Conservation (phyloP, 2,113 vertebrate genomes). For the Percopsis transmontana region DNA sequence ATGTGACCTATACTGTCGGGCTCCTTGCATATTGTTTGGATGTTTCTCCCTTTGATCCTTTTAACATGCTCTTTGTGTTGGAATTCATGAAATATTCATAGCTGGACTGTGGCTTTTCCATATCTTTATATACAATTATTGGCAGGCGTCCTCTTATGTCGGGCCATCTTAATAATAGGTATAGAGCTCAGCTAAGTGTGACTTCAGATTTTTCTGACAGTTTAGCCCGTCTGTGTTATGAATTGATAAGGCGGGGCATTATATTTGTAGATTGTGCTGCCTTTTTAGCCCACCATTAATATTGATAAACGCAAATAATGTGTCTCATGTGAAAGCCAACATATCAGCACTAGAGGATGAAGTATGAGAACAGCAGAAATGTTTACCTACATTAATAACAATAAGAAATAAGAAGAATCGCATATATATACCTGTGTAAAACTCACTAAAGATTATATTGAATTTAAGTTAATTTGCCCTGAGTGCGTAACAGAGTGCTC, state of each 20-base stretch:
- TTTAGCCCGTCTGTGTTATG: conserved; percentile 71
- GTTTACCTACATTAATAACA: background rate
- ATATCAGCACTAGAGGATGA: conserved; percentile 12
- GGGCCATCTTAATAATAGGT: conserved; percentile 74
- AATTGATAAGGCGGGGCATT: conserved; percentile 75
- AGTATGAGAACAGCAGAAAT: background rate
- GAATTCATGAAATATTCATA: conserved; percentile 83
- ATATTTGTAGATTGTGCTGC: conserved; percentile 70
- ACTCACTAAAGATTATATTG: too few relatives aligned
- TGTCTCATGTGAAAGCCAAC: conserved; percentile 40
- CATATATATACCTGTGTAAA: background rate
- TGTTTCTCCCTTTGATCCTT: conserved; percentile 83
- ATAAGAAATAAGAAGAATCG: background rate
- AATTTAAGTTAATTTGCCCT: too few relatives aligned
- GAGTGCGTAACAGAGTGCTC: too few relatives aligned
- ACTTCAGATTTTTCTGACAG: conserved; percentile 77
- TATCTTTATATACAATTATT: conserved; percentile 83
- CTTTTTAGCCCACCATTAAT: conserved; percentile 70
- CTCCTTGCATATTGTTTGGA: conserved; percentile 94
- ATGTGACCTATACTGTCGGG: conserved; percentile 97
- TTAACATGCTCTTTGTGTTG: conserved; percentile 79
- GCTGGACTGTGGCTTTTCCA: conserved; percentile 75
- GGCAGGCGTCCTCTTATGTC: conserved; percentile 77
- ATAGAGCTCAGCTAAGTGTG: conserved; percentile 74
- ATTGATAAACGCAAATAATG: conserved; percentile 69